Evolutionary conservation across 2,888 invertebrate genomes (phyloP).

Genomic region (Liodrosophila aerea): DNA sequence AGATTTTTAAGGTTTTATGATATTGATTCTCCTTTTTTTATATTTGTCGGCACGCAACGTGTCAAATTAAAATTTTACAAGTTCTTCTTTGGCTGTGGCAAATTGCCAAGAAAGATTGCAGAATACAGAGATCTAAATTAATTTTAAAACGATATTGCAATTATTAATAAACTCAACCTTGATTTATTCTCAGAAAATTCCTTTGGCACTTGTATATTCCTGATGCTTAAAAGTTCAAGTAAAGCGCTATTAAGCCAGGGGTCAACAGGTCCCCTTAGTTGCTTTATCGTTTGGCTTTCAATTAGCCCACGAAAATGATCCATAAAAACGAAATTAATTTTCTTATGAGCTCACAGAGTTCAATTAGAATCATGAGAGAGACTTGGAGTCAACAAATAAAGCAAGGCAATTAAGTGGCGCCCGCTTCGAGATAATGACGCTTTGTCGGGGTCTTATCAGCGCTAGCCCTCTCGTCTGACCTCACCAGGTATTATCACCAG

Average conservation of each 20-base stretch:
- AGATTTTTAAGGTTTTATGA: background rate
- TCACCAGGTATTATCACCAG: constrained; percentile 43
- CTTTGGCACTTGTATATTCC: no score
- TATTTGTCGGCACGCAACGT: constrained; percentile 4
- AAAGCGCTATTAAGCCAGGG: no score
- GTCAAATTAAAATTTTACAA: constrained; percentile 3
- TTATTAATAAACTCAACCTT: no score
- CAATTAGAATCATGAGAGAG: constrained; percentile 27
- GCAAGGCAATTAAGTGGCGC: constrained; percentile 28
- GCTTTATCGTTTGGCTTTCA: constrained; percentile 40
- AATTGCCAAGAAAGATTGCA: background rate
- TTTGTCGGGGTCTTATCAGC: constrained; percentile 42
- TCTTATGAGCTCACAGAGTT: constrained; percentile 3
- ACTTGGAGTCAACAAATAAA: constrained; percentile 12
- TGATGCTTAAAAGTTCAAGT: no score
- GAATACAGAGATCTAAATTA: background rate
- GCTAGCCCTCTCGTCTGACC: constrained; percentile 29
- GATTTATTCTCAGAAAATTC: no score
- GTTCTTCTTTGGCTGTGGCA: background rate
- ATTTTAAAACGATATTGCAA: background rate
- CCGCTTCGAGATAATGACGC: background rate
- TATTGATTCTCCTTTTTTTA: background rate
- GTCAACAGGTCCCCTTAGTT: no score
- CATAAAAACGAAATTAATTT: constrained; percentile 44
- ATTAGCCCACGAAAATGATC: constrained; percentile 42